These are phyloP conservation scores for Turdus rufiventris DNA, from an alignment of 2,113 vertebrate species.

Conservation along the genomic window DNA sequence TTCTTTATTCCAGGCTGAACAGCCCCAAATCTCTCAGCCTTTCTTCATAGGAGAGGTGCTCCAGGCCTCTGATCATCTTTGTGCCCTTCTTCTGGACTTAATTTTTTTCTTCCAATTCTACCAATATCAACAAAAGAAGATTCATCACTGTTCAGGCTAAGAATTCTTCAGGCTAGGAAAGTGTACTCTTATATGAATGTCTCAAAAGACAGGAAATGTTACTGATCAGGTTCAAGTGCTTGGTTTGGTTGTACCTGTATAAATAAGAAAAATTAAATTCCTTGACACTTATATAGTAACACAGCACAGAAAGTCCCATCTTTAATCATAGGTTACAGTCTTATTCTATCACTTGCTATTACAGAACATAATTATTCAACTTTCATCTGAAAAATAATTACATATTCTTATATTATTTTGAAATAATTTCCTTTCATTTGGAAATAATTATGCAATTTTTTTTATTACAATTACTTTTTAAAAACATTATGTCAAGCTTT, in stretches of 20 bases:
- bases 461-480: neutral
- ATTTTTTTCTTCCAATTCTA: neutral
- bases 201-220: neutral
- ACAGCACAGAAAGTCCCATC: neutral
- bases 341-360: neutral
- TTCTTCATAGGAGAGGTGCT: neutral
- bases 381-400: neutral
- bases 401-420: neutral
- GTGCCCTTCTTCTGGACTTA: neutral
- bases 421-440: neutral
- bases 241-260: neutral
- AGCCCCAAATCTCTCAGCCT: neutral
- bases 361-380: neutral
- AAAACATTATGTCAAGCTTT: neutral
- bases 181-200: neutral
- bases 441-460: neutral
- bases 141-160: neutral
- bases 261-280: neutral
- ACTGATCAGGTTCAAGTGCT: neutral
- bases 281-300: neutral
- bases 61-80: neutral
- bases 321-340: neutral
- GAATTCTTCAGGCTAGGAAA: neutral
- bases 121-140: neutral
- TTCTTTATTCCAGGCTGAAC: neutral